Base-by-base conservation (phyloP, 1,140 invertebrate species). In the Panagrolaimus sp. region DNA sequence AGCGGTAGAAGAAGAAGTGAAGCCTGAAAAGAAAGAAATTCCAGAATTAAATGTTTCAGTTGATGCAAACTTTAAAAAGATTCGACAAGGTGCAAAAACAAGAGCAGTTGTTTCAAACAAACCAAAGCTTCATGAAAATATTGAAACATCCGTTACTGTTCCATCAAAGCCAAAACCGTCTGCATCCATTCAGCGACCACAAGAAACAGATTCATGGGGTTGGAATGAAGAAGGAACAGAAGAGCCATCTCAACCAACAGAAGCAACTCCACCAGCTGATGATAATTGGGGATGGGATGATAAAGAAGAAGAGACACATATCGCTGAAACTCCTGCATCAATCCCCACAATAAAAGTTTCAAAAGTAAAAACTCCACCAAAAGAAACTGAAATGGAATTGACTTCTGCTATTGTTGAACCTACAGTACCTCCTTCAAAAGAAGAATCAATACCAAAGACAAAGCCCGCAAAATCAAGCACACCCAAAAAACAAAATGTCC, bases 121-220 rank as follows among this genome's bases (percentile, higher is more conserved):
- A 38, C 7, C 31, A 38, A 38, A 38, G 7, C 2, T 38, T 4
- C 2, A 4, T 7, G 31, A 38, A 38, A 38, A 7, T 38, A 7
- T 38, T 38, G 31, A 38, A 38, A 38, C 2, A 4, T 4, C 31
- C 7, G 31, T 38, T 4, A 7, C 7, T 4, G 7, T 38, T 38
- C 7, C 31, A 38, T 38, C 31, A 27, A 57, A 57, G 51, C 13
- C 51, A 51, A 51, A 51, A 27, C 51, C 51, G 0, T 20, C 16
- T 31, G 43, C 9, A 42, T 44, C 65, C 0, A n/a, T 23, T 23
- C 0, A n/a, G 1, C 9, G 51, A 13, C 23, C 65, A n/a, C 11
- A 44, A 23, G n/a, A 8, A 11, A 38, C 13, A 65, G 65, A 66
- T 42, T 61, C 65, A 9, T 66, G 65, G 65, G 65, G 42, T 5